These are phyloP conservation scores for Oryctes rhinoceros DNA, from an alignment of 1,140 invertebrate genomes.

Conservation along the genomic window DNA sequence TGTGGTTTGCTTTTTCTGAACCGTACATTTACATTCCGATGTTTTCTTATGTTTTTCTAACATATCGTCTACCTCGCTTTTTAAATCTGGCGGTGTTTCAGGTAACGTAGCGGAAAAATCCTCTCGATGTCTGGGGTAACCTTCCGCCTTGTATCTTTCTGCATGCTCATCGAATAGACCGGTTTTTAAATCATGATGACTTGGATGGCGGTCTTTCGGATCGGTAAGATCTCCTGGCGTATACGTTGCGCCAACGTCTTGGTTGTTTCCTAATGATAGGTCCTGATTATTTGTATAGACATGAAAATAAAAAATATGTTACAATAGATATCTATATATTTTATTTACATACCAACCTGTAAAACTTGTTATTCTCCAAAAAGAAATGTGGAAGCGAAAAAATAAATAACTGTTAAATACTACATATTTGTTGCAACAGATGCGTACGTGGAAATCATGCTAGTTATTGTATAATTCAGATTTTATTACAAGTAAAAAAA, in stretches of 20 bases:
- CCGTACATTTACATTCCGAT: constrained; percentile 35
- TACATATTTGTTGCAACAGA: too few relatives aligned
- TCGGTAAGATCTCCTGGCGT: constrained; percentile 68
- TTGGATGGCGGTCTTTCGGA: constrained; percentile 63
- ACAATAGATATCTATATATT: background rate
- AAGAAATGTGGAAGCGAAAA: constrained; percentile 15
- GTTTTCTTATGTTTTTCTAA: constrained; percentile 50
- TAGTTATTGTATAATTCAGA: too few relatives aligned
- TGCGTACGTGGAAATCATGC: too few relatives aligned
- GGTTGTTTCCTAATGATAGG: background rate
- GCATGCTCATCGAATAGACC: constrained; percentile 46
- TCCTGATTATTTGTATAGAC: constrained; percentile 31
- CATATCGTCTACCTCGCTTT: constrained; percentile 46
- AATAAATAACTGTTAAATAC: background rate
- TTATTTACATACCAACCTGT: constrained; percentile 18
- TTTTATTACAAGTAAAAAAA: too few relatives aligned
- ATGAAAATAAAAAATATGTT: constrained; percentile 14
- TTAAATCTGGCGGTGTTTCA: constrained; percentile 22
- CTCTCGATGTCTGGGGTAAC: constrained; percentile 52
- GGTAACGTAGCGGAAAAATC: constrained; percentile 51
- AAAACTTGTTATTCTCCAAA: background rate
- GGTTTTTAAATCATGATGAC: constrained; percentile 57
- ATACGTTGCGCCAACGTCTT: constrained; percentile 54
- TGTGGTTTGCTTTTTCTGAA: constrained; percentile 34
- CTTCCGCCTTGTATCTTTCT: constrained; percentile 40